Conservation (phyloP, 2,113 vertebrate species). For the Salvelinus sp. region DNA sequence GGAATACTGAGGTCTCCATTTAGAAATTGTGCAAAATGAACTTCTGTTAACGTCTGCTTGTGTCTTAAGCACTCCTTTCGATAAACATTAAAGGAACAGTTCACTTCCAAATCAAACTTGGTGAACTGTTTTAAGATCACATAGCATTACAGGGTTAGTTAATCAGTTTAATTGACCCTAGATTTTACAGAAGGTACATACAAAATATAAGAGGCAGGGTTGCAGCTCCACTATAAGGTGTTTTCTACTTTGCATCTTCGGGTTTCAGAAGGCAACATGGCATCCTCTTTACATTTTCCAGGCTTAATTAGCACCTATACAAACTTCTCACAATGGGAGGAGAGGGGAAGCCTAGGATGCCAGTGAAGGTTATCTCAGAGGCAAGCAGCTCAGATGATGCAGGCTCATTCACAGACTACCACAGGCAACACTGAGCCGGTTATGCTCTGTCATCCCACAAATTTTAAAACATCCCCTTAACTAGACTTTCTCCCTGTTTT, state of each 20-base stretch:
- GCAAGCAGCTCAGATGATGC: constrained; percentile 58
- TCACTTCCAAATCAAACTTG: no score
- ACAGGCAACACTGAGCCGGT: constrained; percentile 36
- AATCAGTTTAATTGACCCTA: background rate
- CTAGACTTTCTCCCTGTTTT: constrained; percentile 37
- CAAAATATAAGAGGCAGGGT: background rate
- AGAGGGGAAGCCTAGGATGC: constrained; percentile 41
- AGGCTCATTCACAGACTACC: constrained; percentile 57
- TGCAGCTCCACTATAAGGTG: constrained; percentile 1
- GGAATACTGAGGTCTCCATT: background rate
- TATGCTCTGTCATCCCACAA: constrained; percentile 41
- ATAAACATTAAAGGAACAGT: no score
- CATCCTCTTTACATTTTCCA: constrained; percentile 53
- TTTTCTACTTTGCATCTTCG: constrained; percentile 11
- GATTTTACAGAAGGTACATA: background rate
- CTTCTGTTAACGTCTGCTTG: no score
- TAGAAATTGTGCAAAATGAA: no score
- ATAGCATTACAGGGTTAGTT: no score
- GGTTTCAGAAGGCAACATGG: constrained; percentile 33
- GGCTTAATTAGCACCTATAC: constrained; percentile 70
- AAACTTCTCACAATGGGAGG: constrained; percentile 51
- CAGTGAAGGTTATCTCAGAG: constrained; percentile 67
- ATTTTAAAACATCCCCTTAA: constrained; percentile 40
- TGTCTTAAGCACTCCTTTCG: no score
- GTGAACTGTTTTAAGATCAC: no score